Conservation (phyloP, 2,888 invertebrate genomes). For the Camponotus fellah region DNA sequence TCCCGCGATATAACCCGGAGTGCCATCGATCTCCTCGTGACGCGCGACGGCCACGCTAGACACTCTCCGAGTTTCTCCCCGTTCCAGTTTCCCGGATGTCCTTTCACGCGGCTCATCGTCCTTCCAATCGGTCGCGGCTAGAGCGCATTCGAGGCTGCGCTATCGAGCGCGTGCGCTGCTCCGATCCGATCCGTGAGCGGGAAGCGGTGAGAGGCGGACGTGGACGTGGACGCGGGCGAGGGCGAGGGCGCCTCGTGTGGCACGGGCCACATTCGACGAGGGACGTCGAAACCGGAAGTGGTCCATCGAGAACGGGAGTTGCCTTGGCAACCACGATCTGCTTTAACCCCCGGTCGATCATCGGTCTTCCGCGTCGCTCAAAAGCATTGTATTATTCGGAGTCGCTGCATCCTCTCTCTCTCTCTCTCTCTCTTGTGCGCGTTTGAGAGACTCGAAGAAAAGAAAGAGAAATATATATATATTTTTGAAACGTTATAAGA, state of each 20-base stretch:
- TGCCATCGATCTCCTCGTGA: constrained; percentile 50
- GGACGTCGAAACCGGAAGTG: constrained; percentile 78
- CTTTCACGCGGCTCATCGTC: constrained; percentile 71
- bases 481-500: background rate
- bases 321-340: constrained; percentile 80
- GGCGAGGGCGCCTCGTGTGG: constrained; percentile 63
- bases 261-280: constrained; percentile 66
- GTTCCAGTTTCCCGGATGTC: constrained; percentile 72
- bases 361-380: constrained; percentile 79
- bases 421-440: constrained; percentile 47
- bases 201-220: constrained; percentile 66
- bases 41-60: constrained; percentile 17
- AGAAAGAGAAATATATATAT: background rate
- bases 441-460: background rate
- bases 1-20: constrained; percentile 35
- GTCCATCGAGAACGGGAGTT: constrained; percentile 78
- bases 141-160: constrained; percentile 66
- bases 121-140: constrained; percentile 65
- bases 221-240: constrained; percentile 19
- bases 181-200: constrained; percentile 51
- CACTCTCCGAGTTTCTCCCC: constrained; percentile 59
- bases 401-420: constrained; percentile 72
- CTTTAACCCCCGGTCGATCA: constrained; percentile 78
- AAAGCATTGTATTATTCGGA: constrained; percentile 79
- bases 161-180: constrained; percentile 29